phyloP scores from a whole-genome alignment of 2,113 vertebrate genomes.

The Loxodonta africana region DNA sequence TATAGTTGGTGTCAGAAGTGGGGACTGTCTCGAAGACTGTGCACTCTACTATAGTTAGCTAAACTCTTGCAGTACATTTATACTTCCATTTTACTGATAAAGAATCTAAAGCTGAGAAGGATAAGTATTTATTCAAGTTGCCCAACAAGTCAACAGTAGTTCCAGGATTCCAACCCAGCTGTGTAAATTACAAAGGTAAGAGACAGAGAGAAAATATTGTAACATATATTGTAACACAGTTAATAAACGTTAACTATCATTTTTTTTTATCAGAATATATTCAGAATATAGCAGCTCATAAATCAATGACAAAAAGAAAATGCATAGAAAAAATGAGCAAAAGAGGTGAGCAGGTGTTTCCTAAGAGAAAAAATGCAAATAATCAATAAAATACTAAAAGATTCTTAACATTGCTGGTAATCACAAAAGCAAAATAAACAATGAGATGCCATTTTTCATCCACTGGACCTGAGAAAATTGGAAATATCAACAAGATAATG shows the following conservation, averaged over 20 bases:
- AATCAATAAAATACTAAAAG: not conserved
- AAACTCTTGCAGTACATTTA: not conserved
- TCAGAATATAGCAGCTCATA: not conserved
- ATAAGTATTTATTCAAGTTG: not conserved
- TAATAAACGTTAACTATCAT: slow-evolving; percentile 4
- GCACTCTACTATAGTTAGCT: not conserved
- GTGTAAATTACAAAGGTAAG: slow-evolving; percentile 27
- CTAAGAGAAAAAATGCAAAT: slow-evolving; percentile 30
- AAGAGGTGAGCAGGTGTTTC: slow-evolving; percentile 20
- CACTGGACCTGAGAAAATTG: not conserved
- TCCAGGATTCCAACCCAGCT: not conserved
- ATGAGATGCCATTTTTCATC: not conserved
- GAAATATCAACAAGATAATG: not conserved
- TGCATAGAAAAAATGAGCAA: not conserved
- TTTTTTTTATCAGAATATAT: no score
- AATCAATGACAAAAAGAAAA: slow-evolving; percentile 11
- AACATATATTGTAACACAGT: not conserved
- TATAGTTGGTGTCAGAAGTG: no score
- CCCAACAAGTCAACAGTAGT: not conserved
- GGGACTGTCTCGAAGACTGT: not conserved
- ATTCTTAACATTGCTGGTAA: not conserved
- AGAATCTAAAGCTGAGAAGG: not conserved
- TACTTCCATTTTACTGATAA: not conserved
- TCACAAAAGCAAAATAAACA: slow-evolving; percentile 54
- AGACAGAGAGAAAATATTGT: not conserved